phyloP scores from a whole-genome alignment of 1,140 invertebrate species.

The Drosophila virilis region DNA sequence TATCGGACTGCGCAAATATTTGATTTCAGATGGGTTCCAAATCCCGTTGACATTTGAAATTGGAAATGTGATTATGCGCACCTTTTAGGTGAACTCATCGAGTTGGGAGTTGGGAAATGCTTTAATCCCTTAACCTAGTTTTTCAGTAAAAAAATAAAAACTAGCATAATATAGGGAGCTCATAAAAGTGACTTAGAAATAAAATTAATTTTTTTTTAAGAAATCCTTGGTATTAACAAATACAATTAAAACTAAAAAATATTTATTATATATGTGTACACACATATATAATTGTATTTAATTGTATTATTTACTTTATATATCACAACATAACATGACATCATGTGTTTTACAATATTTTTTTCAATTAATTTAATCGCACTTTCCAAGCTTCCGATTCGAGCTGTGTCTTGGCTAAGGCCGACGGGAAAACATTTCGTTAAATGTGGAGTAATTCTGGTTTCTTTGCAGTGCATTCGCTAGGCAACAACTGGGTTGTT shows the following conservation, averaged over 20 bases:
- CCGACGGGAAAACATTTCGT: neutral
- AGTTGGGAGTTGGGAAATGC: too few relatives aligned
- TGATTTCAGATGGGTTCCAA: neutral
- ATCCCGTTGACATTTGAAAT: constrained; percentile 10
- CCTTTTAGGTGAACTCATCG: neutral
- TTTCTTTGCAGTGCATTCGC: neutral
- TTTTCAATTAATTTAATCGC: too few relatives aligned
- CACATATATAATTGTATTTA: neutral
- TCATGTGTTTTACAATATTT: too few relatives aligned
- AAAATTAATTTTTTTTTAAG: neutral
- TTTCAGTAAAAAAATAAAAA: too few relatives aligned
- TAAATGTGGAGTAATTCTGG: constrained; percentile 9
- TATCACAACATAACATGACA: too few relatives aligned
- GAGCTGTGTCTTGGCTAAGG: constrained; percentile 11
- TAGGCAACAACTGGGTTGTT: constrained; percentile 6
- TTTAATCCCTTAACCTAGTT: too few relatives aligned
- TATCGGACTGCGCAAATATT: constrained; percentile 13
- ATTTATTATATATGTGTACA: neutral
- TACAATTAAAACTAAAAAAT: neutral
- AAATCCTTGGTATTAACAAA: neutral
- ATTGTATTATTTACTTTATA: too few relatives aligned
- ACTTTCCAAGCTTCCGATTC: neutral
- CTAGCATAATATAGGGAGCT: too few relatives aligned
- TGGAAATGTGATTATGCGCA: neutral
- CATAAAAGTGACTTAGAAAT: too few relatives aligned